These are phyloP conservation scores for Hypolimnas misippus DNA, from an alignment of 2,888 invertebrate genomes.

Conservation along the genomic window DNA sequence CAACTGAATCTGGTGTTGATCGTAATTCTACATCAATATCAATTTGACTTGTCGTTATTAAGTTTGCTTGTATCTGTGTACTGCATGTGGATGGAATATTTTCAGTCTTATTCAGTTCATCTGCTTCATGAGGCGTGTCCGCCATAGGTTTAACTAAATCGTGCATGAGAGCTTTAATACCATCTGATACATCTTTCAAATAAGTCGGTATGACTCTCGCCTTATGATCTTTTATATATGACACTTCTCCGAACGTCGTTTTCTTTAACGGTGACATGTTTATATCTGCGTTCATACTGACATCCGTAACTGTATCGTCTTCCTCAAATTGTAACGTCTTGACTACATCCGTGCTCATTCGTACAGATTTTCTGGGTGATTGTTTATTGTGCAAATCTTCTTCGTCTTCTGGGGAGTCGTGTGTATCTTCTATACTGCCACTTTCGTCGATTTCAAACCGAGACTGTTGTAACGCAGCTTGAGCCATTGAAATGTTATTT, in stretches of 20 bases:
- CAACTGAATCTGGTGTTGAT: constrained; percentile 47
- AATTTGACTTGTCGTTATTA: constrained; percentile 67
- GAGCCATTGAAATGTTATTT: constrained; percentile 66
- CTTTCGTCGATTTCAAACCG: constrained; percentile 54
- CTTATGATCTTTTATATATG: constrained; percentile 57
- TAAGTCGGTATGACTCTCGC: constrained; percentile 66
- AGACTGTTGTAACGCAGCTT: constrained; percentile 59
- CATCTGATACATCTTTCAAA: constrained; percentile 62
- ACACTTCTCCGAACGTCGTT: constrained; percentile 59
- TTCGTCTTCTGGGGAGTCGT: constrained; percentile 38
- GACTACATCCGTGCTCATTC: constrained; percentile 63
- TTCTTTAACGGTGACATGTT: constrained; percentile 60
- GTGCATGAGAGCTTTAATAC: constrained; percentile 66
- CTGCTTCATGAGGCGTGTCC: constrained; percentile 56
- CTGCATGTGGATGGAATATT: constrained; percentile 54
- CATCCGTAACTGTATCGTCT: constrained; percentile 58
- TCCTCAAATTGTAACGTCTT: constrained; percentile 72
- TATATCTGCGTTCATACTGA: constrained; percentile 43
- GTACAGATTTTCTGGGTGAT: constrained; percentile 44
- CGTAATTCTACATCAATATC: constrained; percentile 54
- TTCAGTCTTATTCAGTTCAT: constrained; percentile 36
- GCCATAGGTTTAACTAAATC: constrained; percentile 70
- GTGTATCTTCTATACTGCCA: constrained; percentile 50
- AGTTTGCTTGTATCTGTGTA: constrained; percentile 66
- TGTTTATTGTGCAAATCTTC: constrained; percentile 23